Conservation (phyloP, 2,888 invertebrate species). For the Cantharis rustica region DNA sequence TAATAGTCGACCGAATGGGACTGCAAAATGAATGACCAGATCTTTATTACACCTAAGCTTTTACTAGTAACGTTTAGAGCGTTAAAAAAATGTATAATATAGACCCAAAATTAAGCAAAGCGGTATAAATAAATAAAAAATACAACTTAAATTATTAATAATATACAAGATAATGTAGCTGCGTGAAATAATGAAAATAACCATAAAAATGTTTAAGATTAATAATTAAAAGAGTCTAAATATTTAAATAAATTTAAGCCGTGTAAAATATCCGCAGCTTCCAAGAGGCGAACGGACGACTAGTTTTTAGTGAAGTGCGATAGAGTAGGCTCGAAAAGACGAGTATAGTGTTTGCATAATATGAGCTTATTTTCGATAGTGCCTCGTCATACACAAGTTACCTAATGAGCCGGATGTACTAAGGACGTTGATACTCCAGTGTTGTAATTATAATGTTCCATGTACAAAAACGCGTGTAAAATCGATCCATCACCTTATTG, state of each 20-base stretch:
- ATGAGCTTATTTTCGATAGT: constrained; percentile 70
- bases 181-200: constrained; percentile 27
- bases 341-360: constrained; percentile 60
- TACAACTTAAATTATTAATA: neutral
- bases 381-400: constrained; percentile 59
- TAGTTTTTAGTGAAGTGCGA: constrained; percentile 30
- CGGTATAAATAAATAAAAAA: constrained; percentile 20
- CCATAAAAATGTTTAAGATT: constrained; percentile 18
- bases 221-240: constrained; percentile 19
- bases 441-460: constrained; percentile 16
- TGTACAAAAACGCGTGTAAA: neutral
- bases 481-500: neutral
- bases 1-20: neutral
- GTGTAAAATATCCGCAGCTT: constrained; percentile 29
- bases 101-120: constrained; percentile 23
- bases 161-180: constrained; percentile 20
- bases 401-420: constrained; percentile 27
- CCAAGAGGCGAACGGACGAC: constrained; percentile 32
- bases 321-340: constrained; percentile 39
- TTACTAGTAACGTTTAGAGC: constrained; percentile 27
- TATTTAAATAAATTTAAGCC: constrained; percentile 14
- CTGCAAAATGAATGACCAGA: constrained; percentile 11
- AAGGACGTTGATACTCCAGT: constrained; percentile 20
- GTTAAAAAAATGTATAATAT: constrained; percentile 21
- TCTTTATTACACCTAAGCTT: constrained; percentile 21